Conservation (phyloP, 2,888 invertebrate genomes). For the Yponomeuta sedellus region DNA sequence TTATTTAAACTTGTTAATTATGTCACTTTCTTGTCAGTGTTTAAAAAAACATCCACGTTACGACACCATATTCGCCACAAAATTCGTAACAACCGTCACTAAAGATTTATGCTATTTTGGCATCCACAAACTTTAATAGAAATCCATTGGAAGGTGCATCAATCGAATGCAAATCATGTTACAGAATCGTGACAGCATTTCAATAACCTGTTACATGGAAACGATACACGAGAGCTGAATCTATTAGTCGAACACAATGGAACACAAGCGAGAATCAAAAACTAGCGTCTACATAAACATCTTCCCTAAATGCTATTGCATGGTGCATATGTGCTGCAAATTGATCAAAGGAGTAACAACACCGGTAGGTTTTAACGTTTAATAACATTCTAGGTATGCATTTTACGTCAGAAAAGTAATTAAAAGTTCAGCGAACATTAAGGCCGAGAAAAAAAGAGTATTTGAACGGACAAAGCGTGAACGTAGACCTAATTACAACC, state of each 20-base stretch:
- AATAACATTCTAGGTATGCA: too few relatives aligned
- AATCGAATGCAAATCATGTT: slow-evolving; percentile 28
- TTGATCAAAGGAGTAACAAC: too few relatives aligned
- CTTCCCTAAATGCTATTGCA: too few relatives aligned
- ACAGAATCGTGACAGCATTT: slow-evolving; percentile 38
- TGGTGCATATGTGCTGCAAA: too few relatives aligned
- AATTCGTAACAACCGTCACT: not conserved
- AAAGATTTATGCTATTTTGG: too few relatives aligned
- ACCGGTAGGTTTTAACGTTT: too few relatives aligned
- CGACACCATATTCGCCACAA: not conserved
- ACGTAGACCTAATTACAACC: not conserved
- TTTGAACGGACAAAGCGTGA: not conserved
- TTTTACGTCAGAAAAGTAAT: too few relatives aligned
- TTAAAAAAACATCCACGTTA: not conserved
- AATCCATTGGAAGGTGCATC: slow-evolving; percentile 14
- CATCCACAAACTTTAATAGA: not conserved
- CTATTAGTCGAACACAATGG: slow-evolving; percentile 7
- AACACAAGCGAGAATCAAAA: not conserved
- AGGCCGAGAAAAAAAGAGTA: not conserved
- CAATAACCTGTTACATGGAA: slow-evolving; percentile 32
- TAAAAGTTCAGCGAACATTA: not conserved
- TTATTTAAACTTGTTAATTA: not conserved
- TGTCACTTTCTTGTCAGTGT: not conserved
- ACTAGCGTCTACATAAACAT: not conserved
- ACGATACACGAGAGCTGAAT: slow-evolving; percentile 22